Percentiles rank a stretch among this genome's conserved stretches.
phyloP scores from a whole-genome alignment of 2,888 invertebrate genomes.

The Pemphredon lugubris region DNA sequence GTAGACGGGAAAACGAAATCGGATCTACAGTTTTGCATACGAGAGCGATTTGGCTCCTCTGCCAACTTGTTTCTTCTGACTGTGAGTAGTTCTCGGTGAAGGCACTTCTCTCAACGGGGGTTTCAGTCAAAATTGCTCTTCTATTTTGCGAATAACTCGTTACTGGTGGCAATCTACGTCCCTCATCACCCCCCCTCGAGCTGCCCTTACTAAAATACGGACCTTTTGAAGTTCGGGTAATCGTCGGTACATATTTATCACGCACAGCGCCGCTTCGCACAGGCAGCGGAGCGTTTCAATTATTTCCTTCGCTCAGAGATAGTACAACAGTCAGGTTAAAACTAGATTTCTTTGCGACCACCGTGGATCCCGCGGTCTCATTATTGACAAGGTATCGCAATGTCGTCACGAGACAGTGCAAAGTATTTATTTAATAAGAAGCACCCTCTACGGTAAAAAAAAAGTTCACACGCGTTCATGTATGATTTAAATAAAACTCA shows the following conservation, averaged over 20 bases:
- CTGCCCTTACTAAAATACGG: slow-evolving; percentile 18
- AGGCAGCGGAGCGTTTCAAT: too few species aligned
- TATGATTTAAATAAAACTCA: too few species aligned
- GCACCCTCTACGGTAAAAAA: too few species aligned
- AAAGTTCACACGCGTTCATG: too few species aligned
- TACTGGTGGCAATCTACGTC: slow-evolving; percentile 29
- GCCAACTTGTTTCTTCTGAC: slow-evolving; percentile 45
- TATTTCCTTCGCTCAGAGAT: too few species aligned
- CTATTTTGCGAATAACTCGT: slow-evolving; percentile 42
- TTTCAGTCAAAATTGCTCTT: slow-evolving; percentile 43
- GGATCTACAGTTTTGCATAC: slow-evolving; percentile 44
- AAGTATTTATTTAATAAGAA: too few species aligned
- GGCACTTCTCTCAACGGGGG: slow-evolving; percentile 8
- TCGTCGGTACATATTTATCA: slow-evolving; percentile 14
- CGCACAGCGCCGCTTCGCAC: too few species aligned
- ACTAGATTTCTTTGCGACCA: too few species aligned
- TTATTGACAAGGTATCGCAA: too few species aligned
- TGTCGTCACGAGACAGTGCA: too few species aligned
- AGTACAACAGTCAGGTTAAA: too few species aligned
- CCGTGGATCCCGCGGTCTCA: too few species aligned
- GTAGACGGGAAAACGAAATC: slow-evolving; percentile 16
- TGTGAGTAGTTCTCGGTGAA: slow-evolving; percentile 19
- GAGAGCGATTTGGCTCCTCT: slow-evolving; percentile 39
- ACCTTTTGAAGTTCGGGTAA: slow-evolving; percentile 20
- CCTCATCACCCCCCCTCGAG: slow-evolving; percentile 19